Conservation (phyloP, 1,140 invertebrate species). For the Stenopsyche tienmushanensis region DNA sequence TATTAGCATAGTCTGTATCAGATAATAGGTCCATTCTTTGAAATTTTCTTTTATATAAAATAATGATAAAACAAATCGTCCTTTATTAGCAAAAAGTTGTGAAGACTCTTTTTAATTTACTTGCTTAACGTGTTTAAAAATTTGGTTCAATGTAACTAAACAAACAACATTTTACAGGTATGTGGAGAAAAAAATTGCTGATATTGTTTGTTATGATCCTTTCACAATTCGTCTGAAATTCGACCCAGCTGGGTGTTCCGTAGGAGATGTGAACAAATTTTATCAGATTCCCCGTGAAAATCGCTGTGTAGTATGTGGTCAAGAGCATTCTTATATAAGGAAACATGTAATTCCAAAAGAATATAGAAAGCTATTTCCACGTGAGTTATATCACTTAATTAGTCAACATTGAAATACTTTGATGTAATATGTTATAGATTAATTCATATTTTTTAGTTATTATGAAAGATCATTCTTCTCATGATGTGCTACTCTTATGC, state of each 20-base stretch:
- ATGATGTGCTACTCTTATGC: constrained; percentile 80
- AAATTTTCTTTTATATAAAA: too few relatives aligned
- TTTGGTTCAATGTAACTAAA: too few relatives aligned
- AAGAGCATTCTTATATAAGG: constrained; percentile 66
- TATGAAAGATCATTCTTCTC: constrained; percentile 82
- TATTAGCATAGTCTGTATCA: too few relatives aligned
- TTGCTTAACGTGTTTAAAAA: too few relatives aligned
- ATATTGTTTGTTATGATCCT: constrained; percentile 66
- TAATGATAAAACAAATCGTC: too few relatives aligned
- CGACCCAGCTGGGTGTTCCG: constrained; percentile 75
- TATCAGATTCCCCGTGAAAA: constrained; percentile 76
- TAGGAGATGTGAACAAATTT: constrained; percentile 68
- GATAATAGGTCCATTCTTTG: too few relatives aligned
- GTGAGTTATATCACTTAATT: constrained; percentile 46
- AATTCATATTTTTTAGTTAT: constrained; percentile 51
- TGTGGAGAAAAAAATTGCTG: constrained; percentile 64
- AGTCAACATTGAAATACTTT: constrained; percentile 1
- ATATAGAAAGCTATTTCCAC: constrained; percentile 81
- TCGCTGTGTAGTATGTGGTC: constrained; percentile 83
- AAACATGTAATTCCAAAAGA: constrained; percentile 84
- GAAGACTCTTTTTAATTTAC: too few relatives aligned
- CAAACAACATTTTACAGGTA: too few relatives aligned
- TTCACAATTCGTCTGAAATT: constrained; percentile 76
- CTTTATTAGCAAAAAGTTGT: too few relatives aligned
- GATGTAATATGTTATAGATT: constrained; percentile 4